These are phyloP conservation scores for Strigamia crassipes DNA, from an alignment of 2,888 invertebrate species.

Conservation along the genomic window DNA sequence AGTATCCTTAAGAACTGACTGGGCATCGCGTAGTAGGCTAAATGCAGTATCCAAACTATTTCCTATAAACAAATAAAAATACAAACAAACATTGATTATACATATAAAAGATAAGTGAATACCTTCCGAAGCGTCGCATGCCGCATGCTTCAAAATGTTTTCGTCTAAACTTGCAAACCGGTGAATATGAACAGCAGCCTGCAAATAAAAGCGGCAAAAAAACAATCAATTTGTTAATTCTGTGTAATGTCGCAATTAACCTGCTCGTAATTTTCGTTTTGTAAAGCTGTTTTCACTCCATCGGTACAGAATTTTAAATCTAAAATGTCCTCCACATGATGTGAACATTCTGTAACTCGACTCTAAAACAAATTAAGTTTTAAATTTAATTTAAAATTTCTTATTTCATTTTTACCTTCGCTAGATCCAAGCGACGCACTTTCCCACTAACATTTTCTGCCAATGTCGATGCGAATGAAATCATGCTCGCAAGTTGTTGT, in stretches of 20 bases:
- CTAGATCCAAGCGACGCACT: slow-evolving; percentile 89
- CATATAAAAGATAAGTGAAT: slow-evolving; percentile 49
- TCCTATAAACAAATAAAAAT: slow-evolving; percentile 57
- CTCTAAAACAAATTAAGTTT: slow-evolving; percentile 64
- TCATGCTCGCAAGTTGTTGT: slow-evolving; percentile 79
- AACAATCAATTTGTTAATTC: slow-evolving; percentile 17
- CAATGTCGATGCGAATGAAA: slow-evolving; percentile 81
- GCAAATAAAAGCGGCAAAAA: slow-evolving; percentile 44
- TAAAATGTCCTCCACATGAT: slow-evolving; percentile 89
- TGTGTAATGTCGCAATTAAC: slow-evolving; percentile 46
- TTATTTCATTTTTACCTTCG: slow-evolving; percentile 72
- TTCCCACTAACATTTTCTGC: slow-evolving; percentile 95
- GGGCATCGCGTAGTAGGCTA: slow-evolving; percentile 74
- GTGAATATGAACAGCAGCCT: slow-evolving; percentile 91
- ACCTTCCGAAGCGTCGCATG: slow-evolving; percentile 73
- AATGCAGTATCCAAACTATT: slow-evolving; percentile 74
- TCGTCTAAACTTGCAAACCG: slow-evolving; percentile 93
- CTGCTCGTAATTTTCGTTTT: slow-evolving; percentile 94
- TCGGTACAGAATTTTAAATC: slow-evolving; percentile 95
- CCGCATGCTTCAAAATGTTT: slow-evolving; percentile 74
- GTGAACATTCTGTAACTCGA: slow-evolving; percentile 91
- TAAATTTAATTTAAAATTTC: no score
- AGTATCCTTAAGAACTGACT: slow-evolving; percentile 71
- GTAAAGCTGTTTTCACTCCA: slow-evolving; percentile 93
- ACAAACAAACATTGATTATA: background rate